Percentiles rank a stretch among this genome's conserved stretches.
phyloP scores from a whole-genome alignment of 2,113 vertebrate genomes.

The Cricetomys ansorgei region DNA sequence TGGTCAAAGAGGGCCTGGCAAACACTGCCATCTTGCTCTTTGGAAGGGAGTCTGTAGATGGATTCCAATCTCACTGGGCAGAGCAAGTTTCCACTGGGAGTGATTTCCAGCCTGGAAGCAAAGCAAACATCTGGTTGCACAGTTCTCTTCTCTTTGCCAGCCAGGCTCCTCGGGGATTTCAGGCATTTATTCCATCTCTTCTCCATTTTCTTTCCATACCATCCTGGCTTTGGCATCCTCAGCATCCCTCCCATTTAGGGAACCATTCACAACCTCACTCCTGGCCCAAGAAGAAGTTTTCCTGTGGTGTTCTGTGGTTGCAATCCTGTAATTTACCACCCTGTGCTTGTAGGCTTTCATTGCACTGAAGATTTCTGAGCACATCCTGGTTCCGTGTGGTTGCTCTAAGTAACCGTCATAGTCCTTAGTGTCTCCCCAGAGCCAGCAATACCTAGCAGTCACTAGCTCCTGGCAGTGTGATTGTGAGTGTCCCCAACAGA shows the following conservation, averaged over 20 bases:
- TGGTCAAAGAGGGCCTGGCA: neutral
- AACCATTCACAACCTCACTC: conserved; percentile 16
- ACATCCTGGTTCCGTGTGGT: neutral
- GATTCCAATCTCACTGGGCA: conserved; percentile 26
- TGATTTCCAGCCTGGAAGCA: conserved; percentile 63
- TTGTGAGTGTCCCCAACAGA: neutral
- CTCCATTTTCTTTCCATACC: conserved; percentile 58
- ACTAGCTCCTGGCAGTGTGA: neutral
- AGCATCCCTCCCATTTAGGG: neutral
- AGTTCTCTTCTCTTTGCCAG: conserved; percentile 39
- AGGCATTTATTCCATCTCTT: conserved; percentile 47
- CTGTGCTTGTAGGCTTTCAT: neutral
- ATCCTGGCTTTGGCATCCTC: neutral
- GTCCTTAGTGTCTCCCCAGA: neutral
- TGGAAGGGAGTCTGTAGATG: neutral
- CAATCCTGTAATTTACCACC: conserved; percentile 57
- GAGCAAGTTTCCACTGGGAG: conserved; percentile 43
- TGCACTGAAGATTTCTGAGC: neutral
- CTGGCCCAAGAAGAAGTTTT: conserved; percentile 65
- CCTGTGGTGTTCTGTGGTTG: conserved; percentile 65
- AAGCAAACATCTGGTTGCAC: conserved; percentile 72
- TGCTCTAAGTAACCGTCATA: neutral
- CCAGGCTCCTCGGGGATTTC: conserved; percentile 33
- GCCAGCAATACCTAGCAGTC: neutral
- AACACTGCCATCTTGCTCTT: neutral